Evolutionary conservation across 1,140 invertebrate species (phyloP).

Genomic region (Coptotermes formosanus): DNA sequence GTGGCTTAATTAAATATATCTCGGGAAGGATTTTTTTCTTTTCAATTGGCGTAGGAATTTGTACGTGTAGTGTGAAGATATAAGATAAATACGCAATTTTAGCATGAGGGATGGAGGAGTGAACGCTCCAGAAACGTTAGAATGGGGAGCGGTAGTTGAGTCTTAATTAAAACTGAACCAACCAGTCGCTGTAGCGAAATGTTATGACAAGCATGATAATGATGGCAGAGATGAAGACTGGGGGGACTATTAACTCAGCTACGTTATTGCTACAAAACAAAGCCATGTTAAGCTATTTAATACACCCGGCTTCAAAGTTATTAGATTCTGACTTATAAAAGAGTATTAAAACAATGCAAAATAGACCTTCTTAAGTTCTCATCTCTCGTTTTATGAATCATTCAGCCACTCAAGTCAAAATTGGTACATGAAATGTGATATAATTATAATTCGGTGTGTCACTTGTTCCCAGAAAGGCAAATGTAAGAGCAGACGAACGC

Average conservation of each 20-base stretch:
- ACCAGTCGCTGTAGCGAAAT: no score
- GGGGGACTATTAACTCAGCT: not conserved
- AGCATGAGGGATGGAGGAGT: no score
- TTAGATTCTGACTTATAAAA: not conserved
- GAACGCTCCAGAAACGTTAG: no score
- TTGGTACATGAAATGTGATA: not conserved
- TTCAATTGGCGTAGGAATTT: no score
- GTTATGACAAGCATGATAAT: not conserved
- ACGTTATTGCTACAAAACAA: not conserved
- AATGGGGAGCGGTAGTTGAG: no score
- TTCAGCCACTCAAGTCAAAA: not conserved
- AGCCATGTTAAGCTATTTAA: not conserved
- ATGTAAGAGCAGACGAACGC: no score
- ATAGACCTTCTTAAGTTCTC: not conserved
- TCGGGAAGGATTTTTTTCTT: no score
- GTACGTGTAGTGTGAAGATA: no score
- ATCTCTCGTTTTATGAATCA: not conserved
- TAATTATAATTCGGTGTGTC: no score
- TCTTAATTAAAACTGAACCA: not conserved
- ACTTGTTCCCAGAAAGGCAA: no score
- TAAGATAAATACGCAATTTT: no score
- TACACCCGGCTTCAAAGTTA: not conserved
- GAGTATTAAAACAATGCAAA: conserved; percentile 3
- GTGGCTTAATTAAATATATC: no score
- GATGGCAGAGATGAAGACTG: not conserved